Evolutionary conservation across 2,888 invertebrate species (phyloP), one percentile per base, ranked within the genome.

Genomic region (Carcina quercana): DNA sequence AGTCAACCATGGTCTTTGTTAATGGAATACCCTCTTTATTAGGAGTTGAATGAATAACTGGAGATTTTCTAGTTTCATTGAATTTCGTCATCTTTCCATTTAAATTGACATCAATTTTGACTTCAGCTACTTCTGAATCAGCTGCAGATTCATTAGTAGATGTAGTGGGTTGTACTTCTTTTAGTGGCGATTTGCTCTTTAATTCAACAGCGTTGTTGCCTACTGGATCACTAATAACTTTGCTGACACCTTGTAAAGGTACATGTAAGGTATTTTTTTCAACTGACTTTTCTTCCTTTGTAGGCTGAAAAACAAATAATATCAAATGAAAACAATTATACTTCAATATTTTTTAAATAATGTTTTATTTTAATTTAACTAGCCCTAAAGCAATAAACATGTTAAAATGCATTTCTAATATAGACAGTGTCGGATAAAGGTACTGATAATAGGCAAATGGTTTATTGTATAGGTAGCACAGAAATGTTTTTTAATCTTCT

Each of bases 1-100:
- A 66, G 32, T 83, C 72, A 3, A 83, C 79, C 82, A 80, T 82
- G 2, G 70, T 79, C 52, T 83, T 83, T 14, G 82, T 82, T 8
- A 82, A 56, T 21, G 82, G 82, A 40, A 71, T 74, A 12, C 74
- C 72, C 46, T 82, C 82, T 56, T 82, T 82, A 40, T 73, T 83
- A 19, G 82, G 79, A 20, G 82, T 82, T 34, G 83, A 83, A 44
- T 80, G 80, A 38, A 79, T 65, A 25, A 83, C 53, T 11, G 82
- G 80, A 28, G 83, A 79, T 48, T 79, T 80, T 15, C 73, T 59
- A 22, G 71, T 66, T 50, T 82, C 82, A 58, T 59, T 74, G 13
- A 75, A 63, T 40, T 82, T 82, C 48, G 71, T 62, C 50, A 66
- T 68, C 52, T 71, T 80, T 3, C 71, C 71, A 57, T 72, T 79